Evolutionary conservation across 2,888 invertebrate genomes (phyloP).

Genomic region (Drosophila eohydei): DNA sequence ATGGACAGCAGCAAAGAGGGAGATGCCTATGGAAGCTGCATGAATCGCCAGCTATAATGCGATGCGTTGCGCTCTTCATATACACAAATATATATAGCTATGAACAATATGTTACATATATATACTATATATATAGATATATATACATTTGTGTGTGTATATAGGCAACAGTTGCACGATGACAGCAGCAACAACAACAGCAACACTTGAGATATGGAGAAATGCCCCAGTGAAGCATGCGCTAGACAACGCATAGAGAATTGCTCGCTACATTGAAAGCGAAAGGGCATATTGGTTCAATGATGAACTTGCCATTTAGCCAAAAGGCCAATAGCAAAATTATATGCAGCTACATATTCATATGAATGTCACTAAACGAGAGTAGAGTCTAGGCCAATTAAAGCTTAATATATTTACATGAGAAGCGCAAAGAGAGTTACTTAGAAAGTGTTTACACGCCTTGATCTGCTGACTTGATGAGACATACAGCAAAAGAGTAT

Average conservation of each 20-base stretch:
- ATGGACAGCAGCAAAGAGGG: slow-evolving; percentile 21
- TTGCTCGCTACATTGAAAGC: slow-evolving; percentile 26
- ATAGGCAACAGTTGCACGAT: slow-evolving; percentile 56
- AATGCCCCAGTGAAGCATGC: slow-evolving; percentile 68
- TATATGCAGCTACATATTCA: background rate
- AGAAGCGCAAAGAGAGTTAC: background rate
- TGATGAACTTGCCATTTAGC: slow-evolving; percentile 10
- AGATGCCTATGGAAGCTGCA: slow-evolving; percentile 51
- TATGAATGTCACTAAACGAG: background rate
- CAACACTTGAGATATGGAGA: slow-evolving; percentile 57
- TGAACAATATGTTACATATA: slow-evolving; percentile 20
- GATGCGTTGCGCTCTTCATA: slow-evolving; percentile 72
- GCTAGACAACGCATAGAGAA: slow-evolving; percentile 51
- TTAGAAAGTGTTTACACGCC: background rate
- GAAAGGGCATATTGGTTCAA: slow-evolving; percentile 19
- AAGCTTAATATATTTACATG: background rate
- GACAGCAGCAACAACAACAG: slow-evolving; percentile 37
- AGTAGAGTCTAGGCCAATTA: too few species aligned
- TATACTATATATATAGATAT: slow-evolving; percentile 16
- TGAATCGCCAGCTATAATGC: slow-evolving; percentile 71
- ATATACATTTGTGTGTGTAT: slow-evolving; percentile 20
- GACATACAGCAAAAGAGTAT: background rate
- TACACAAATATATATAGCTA: slow-evolving; percentile 14
- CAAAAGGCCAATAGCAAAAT: slow-evolving; percentile 4
- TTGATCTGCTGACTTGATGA: background rate